Base-by-base conservation (phyloP, 30 jellyfish, hydroid and myxozoan genomes). In the Cassiopea xamachana region DNA sequence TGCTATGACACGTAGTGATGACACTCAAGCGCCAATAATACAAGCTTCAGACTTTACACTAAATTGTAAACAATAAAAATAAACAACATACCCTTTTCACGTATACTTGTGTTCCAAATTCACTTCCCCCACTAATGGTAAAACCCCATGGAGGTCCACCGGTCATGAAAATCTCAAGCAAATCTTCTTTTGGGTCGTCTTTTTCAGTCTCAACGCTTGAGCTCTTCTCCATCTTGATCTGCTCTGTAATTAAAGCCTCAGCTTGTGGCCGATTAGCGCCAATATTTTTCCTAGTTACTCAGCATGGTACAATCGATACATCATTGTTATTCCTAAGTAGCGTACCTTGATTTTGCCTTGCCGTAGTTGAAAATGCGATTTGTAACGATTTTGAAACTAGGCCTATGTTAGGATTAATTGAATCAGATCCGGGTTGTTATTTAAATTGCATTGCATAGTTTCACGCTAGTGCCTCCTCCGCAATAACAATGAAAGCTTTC, bases 111-210 rank as follows among this genome's bases (percentile, higher is more conserved):
- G 89, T 73, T 9, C 98, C 98, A 70, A 94, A 89, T 76, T 94
- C 98, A 62, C 97, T 72, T 44, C 98, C 98, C 46, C 98, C 98
- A 45, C 97, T 83, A 27, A 94, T 78, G 13, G 93, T 81, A 77
- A 94, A 94, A 16, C 98, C 98, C 98, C 98, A 94, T 4, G 98
- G 98, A 46, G 98, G 98, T 62, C 98, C 98, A 58, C 93, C 97
- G 58, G 94, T 50, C 88, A 94, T 68, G 47, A 69, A 45, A 69
- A 93, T 87, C 19, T 93, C 90, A 55, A 77, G 51, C 74, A 86
- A 77, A 8, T 27, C 87, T n/a, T 82, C 91, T n/a, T 77, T 15
- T 1, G 77, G 60, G 46, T 62, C 89, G 55, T 46, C 76, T 86
- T 67, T 17, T 45, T 17, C 79, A 47, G 80, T 71, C 55, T 43